phyloP scores from a whole-genome alignment of 2,797 vertebrate species.

The Capromys pilorides region DNA sequence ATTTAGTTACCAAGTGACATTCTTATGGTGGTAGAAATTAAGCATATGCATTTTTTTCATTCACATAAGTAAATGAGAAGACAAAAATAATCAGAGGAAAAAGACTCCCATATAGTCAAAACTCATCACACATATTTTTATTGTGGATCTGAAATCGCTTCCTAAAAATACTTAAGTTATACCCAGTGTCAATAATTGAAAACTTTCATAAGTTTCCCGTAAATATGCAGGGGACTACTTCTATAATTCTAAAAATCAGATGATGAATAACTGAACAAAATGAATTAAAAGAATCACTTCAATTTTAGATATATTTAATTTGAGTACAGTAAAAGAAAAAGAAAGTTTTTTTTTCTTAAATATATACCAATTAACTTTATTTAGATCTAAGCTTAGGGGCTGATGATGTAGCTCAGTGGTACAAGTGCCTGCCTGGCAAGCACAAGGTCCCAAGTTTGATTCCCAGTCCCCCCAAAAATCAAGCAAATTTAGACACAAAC shows the following conservation, averaged over 20 bases:
- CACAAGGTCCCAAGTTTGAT: too few species aligned
- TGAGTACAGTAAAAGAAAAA: conserved; percentile 14
- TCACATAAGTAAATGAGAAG: conserved; percentile 51
- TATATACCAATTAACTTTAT: neutral
- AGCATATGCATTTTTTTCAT: conserved; percentile 62
- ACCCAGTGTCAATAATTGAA: conserved; percentile 49
- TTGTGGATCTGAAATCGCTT: conserved; percentile 59
- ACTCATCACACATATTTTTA: conserved; percentile 48
- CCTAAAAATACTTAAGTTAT: conserved; percentile 6
- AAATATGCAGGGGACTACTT: conserved; percentile 19
- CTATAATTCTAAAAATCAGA: conserved; percentile 57
- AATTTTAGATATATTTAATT: conserved; percentile 14
- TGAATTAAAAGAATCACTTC: conserved; percentile 51
- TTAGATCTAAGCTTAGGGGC: conserved; percentile 33
- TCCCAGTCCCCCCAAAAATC: too few species aligned
- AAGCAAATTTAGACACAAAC: conserved; percentile 18
- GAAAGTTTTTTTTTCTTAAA: conserved; percentile 51
- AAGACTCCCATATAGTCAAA: conserved; percentile 51
- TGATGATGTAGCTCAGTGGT: too few species aligned
- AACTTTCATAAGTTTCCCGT: neutral
- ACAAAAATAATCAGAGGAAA: conserved; percentile 61
- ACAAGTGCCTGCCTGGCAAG: too few species aligned
- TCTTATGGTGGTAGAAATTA: conserved; percentile 70
- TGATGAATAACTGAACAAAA: conserved; percentile 41
- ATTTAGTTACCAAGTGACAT: conserved; percentile 71